Percentiles rank a stretch among this genome's conserved stretches.
Conservation (phyloP, 2,113 vertebrate genomes). For the Solea solea region DNA sequence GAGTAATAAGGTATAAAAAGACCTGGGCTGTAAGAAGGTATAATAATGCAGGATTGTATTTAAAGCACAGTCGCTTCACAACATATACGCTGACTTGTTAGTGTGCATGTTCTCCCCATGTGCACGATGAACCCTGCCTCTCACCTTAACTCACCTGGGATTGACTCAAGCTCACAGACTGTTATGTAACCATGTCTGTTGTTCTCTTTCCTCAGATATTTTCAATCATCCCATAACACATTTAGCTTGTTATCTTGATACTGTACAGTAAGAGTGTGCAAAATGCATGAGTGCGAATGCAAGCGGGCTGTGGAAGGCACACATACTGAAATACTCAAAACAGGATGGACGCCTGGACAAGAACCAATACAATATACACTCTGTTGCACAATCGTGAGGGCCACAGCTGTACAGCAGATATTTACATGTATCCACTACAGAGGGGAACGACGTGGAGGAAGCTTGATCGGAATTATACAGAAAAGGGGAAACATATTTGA, state of each 20-base stretch:
- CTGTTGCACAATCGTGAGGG: slow-evolving; percentile 34
- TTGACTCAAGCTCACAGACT: too few relatives aligned
- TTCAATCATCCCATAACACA: slow-evolving; percentile 18
- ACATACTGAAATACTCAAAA: slow-evolving; percentile 28
- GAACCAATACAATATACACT: slow-evolving; percentile 29
- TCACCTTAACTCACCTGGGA: slow-evolving; percentile 36
- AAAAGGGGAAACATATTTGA: neutral
- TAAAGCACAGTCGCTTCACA: too few relatives aligned
- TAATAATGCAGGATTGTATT: too few relatives aligned
- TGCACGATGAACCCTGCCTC: too few relatives aligned
- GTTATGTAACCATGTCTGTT: slow-evolving; percentile 6
- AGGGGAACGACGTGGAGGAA: slow-evolving; percentile 1
- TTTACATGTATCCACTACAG: slow-evolving; percentile 23
- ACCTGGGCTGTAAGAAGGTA: too few relatives aligned
- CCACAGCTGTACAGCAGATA: slow-evolving; percentile 59
- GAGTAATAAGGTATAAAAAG: too few relatives aligned
- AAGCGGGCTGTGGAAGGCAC: neutral
- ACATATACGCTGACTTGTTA: too few relatives aligned
- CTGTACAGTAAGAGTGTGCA: neutral
- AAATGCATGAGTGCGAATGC: neutral
- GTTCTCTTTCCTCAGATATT: slow-evolving; percentile 25
- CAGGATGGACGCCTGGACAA: slow-evolving; percentile 37
- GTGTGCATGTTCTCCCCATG: too few relatives aligned
- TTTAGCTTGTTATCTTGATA: slow-evolving; percentile 3
- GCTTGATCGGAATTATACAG: neutral